Evolutionary conservation across 2,797 vertebrate genomes (phyloP).

Genomic region (Ctenopoma multispine): DNA sequence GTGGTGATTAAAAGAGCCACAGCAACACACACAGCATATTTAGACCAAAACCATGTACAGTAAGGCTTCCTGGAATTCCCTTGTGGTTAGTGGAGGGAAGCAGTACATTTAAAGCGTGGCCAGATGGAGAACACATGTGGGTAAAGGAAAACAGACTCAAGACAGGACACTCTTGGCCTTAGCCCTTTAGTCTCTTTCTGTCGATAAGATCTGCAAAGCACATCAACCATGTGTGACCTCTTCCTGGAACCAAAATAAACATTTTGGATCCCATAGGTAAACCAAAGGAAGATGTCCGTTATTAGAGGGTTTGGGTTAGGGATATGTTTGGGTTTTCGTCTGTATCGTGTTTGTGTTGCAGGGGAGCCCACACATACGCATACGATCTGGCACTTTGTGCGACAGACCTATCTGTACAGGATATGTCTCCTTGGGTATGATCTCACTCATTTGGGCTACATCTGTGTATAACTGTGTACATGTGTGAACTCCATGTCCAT

Average conservation of each 20-base stretch:
- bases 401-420: slow-evolving; percentile 12
- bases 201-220: slow-evolving; percentile 59
- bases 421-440: slow-evolving; percentile 33
- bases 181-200: slow-evolving; percentile 43
- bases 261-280: slow-evolving; percentile 27
- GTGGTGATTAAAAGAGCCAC: slow-evolving; percentile 67
- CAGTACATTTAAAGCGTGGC: slow-evolving; percentile 58
- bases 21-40: slow-evolving; percentile 47
- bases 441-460: slow-evolving; percentile 42
- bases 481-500: slow-evolving; percentile 29
- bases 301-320: background rate
- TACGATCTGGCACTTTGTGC: slow-evolving; percentile 19
- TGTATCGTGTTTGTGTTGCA: slow-evolving; percentile 38
- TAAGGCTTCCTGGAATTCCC: slow-evolving; percentile 72
- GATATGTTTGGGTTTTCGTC: slow-evolving; percentile 44
- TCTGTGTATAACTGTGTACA: slow-evolving; percentile 46
- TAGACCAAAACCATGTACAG: slow-evolving; percentile 66
- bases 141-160: slow-evolving; percentile 65
- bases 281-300: slow-evolving; percentile 23
- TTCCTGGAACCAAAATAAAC: slow-evolving; percentile 68
- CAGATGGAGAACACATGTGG: slow-evolving; percentile 80
- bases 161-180: slow-evolving; percentile 58
- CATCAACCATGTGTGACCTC: slow-evolving; percentile 53
- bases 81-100: slow-evolving; percentile 71
- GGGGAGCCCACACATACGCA: slow-evolving; percentile 4